Percentiles rank a stretch among this genome's conserved stretches.
phyloP scores from a whole-genome alignment of 2,113 vertebrate species.

The Gallinago jamesoni region DNA sequence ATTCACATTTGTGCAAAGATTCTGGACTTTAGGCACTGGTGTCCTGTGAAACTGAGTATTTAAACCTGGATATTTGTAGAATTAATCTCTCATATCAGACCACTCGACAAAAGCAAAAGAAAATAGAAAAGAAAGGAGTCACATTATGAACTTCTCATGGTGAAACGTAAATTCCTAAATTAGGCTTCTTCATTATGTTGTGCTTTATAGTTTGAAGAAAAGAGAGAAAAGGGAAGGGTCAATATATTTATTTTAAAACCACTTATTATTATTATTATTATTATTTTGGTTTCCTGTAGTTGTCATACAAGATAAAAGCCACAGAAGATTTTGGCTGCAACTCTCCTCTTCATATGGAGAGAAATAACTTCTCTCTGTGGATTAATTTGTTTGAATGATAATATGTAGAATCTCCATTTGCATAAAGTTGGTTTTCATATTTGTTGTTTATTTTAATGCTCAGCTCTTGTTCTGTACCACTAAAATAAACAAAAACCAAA shows the following conservation, averaged over 20 bases:
- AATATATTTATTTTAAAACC: neutral
- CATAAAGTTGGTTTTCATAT: neutral
- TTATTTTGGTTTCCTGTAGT: neutral
- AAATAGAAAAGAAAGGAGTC: neutral
- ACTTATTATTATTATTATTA: neutral
- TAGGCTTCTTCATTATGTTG: neutral
- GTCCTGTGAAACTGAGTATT: neutral
- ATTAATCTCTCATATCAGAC: neutral
- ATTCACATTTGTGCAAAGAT: neutral
- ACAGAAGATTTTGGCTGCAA: neutral
- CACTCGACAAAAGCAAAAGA: neutral
- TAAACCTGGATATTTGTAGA: neutral
- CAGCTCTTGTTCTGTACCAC: neutral
- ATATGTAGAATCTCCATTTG: neutral
- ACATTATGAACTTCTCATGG: neutral
- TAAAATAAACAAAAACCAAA: neutral
- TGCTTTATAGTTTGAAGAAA: neutral
- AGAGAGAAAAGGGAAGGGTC: neutral
- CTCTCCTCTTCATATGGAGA: neutral
- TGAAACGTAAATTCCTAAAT: neutral
- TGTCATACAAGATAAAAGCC: neutral
- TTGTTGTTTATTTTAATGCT: neutral
- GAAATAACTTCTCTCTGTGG: neutral
- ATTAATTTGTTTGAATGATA: constrained; percentile 13
- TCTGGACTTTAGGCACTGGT: neutral